Conservation (phyloP, 1,140 invertebrate species). For the Copidosoma floridanum region DNA sequence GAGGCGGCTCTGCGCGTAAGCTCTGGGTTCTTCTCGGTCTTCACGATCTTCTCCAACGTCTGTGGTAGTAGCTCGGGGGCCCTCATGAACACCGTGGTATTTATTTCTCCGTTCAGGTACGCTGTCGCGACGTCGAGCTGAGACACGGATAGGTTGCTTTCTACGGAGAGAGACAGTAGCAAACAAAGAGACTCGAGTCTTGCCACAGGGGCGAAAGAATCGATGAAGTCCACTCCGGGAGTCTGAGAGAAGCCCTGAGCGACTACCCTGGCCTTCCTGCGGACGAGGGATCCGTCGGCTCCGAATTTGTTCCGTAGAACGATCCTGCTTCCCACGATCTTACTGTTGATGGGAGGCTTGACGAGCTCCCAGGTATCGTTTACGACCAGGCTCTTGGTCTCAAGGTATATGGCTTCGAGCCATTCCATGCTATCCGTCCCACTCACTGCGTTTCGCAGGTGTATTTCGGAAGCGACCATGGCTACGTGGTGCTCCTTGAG, state of each 20-base stretch:
- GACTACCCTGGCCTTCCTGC: conserved; percentile 30
- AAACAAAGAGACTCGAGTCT: conserved; percentile 10
- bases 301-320: conserved; percentile 35
- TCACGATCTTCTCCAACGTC: background rate
- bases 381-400: conserved; percentile 35
- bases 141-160: conserved; percentile 15
- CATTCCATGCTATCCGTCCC: too few species aligned
- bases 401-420: conserved; percentile 32
- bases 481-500: too few species aligned
- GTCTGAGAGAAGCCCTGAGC: conserved; percentile 30
- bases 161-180: conserved; percentile 2
- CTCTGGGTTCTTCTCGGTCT: background rate
- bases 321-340: conserved; percentile 39
- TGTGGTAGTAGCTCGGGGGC: conserved; percentile 10
- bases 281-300: conserved; percentile 7
- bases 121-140: conserved; percentile 44
- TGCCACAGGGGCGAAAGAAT: conserved; percentile 31
- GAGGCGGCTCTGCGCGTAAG: background rate
- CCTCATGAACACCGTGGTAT: conserved; percentile 37
- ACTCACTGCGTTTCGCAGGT: too few species aligned
- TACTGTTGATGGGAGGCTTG: conserved; percentile 8
- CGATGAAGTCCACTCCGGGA: conserved; percentile 28
- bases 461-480: too few species aligned
- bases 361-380: conserved; percentile 47
- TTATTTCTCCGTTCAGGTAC: conserved; percentile 40